Evolutionary conservation across 2,113 vertebrate species (phyloP), one percentile per base, ranked within the genome.

Genomic region (Notarius quadriscutis): DNA sequence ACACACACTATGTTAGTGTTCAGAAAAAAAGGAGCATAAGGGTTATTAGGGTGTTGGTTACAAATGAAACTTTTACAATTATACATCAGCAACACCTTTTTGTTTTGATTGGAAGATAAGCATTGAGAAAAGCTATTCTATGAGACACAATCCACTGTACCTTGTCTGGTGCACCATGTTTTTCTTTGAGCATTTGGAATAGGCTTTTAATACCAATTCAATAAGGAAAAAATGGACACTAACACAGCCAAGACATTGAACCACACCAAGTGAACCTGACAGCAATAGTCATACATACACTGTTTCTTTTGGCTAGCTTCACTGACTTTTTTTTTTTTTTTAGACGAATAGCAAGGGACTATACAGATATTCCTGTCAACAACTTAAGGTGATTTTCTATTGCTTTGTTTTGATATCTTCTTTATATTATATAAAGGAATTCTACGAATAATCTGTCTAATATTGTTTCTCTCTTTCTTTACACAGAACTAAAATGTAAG

Each of bases 401-500:
- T 34, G 27, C 34, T 30, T 22, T 65, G 20, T 50, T 82, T 65
- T 58, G 20, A 57, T 71, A 55, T 69, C 27, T 83, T 48, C 58
- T 57, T 69, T 50, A 30, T 12, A 50, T 53, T 15, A 69, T 17
- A 34, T 79, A 69, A n/a, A 63, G 25, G 8, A n/a, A 48, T 69
- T 41, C 5, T 41, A 27, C 30, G 7, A 82, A 51, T 55, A 34
- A 65, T 53, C 5, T 11, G 7, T 62, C 30, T 57, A 58, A 48
- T 48, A n/a, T 34, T 22, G 9, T 27, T 65, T 50, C 15, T 82
- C 65, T 51, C 22, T 81, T 83, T 89, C 83, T 69, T 85, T 88
- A 34, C 81, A 58, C 90, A 93, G 93, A 86, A 81, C 79, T 3
- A 94, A 94, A 93, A 89, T 93, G 94, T 95, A 91, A 95, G 95